A percentile compares a stretch with the other conserved stretches of the same genome.
phyloP scores from a whole-genome alignment of 2,888 invertebrate species.

The Rhamphomyia laevipes region DNA sequence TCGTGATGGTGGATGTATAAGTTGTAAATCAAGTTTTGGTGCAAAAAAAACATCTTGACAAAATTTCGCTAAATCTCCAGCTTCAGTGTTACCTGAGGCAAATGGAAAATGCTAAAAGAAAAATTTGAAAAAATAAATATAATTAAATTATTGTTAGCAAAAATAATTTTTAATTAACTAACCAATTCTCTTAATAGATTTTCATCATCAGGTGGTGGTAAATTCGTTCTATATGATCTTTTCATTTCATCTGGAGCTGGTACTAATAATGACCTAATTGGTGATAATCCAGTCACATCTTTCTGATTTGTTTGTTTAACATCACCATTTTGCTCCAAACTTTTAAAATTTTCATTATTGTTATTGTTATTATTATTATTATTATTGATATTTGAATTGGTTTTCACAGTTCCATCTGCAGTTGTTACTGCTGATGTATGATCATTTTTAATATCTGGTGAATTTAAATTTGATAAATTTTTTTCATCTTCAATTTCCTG shows the following conservation, averaged over 20 bases:
- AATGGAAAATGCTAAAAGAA: conserved; percentile 34
- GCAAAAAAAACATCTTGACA: conserved; percentile 38
- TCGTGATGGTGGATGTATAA: conserved; percentile 17
- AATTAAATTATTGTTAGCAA: neutral
- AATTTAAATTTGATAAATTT: conserved; percentile 7
- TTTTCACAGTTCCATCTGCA: conserved; percentile 7
- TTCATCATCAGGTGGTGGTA: conserved; percentile 29
- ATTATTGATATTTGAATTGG: conserved; percentile 14
- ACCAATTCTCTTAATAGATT: conserved; percentile 34
- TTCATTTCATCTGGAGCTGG: conserved; percentile 18
- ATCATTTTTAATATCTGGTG: conserved; percentile 2
- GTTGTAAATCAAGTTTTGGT: conserved; percentile 25
- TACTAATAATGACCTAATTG: conserved; percentile 29
- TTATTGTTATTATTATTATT: conserved; percentile 20
- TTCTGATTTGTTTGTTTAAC: conserved; percentile 14
- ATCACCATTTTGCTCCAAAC: conserved; percentile 17
- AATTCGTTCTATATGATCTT: conserved; percentile 14
- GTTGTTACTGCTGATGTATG: conserved; percentile 9
- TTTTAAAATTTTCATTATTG: conserved; percentile 17
- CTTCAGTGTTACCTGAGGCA: conserved; percentile 34
- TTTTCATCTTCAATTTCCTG: conserved; percentile 10
- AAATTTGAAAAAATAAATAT: conserved; percentile 6
- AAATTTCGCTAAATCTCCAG: conserved; percentile 37
- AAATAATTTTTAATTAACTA: neutral
- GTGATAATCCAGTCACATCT: conserved; percentile 20